Conservation (phyloP, 2,888 invertebrate genomes). For the Rhingia rostrata region DNA sequence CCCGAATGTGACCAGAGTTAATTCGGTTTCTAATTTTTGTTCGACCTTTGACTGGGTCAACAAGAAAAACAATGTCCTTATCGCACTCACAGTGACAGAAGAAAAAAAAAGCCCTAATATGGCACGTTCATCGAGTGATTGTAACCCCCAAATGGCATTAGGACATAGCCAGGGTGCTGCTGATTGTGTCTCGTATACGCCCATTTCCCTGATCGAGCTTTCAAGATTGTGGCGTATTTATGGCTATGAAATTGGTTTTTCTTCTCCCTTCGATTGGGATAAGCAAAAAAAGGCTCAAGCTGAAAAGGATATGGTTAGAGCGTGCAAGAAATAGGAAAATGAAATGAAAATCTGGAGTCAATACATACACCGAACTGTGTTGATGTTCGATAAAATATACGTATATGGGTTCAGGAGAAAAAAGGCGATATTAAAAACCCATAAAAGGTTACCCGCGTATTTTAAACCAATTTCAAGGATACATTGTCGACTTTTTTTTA, state of each 20-base stretch:
- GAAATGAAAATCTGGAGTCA: no score
- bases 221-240: slow-evolving; percentile 17
- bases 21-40: slow-evolving; percentile 61
- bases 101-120: slow-evolving; percentile 8
- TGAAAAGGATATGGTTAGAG: background rate
- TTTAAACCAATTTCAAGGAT: no score
- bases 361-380: no score
- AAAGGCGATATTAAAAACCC: no score
- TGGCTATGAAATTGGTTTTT: slow-evolving; percentile 12
- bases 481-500: no score
- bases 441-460: no score
- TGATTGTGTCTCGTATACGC: slow-evolving; percentile 14
- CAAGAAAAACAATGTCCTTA: slow-evolving; percentile 46
- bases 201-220: slow-evolving; percentile 1
- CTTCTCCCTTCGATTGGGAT: background rate
- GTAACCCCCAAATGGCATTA: slow-evolving; percentile 37
- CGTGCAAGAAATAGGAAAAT: no score
- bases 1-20: slow-evolving; percentile 60
- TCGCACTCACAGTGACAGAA: slow-evolving; percentile 25
- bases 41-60: slow-evolving; percentile 56
- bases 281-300: slow-evolving; percentile 6
- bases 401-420: no score
- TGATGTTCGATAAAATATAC: no score
- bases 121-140: slow-evolving; percentile 46
- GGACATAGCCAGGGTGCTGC: slow-evolving; percentile 16